Base-by-base conservation (phyloP, 2,113 vertebrate species). In the Gallinago undulata region DNA sequence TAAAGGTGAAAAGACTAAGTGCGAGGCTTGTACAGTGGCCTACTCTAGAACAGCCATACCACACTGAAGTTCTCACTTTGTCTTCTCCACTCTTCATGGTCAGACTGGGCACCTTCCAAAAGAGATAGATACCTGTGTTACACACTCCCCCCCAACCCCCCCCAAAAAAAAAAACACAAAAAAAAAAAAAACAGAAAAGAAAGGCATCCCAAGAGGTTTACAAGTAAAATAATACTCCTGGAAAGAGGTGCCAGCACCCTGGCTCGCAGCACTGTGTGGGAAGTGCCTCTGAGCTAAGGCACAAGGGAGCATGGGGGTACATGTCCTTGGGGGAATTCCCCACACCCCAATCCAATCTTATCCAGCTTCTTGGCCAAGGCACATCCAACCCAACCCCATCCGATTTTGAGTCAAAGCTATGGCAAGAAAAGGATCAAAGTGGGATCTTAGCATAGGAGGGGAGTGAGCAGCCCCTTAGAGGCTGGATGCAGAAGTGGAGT, bases 261-360 rank as follows among this genome's bases (percentile, higher is more conserved):
- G 1, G 18, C 43, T 79, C 10, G 1, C 43, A 85, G 56, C 17
- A 33, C 41, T 31, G 19, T 39, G 7, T 55, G 22, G 67, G 62
- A 81, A 94, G 48, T 4, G 1, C 31, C 64, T 64, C 10, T 15
- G 25, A 78, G 48, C 35, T 72, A 24, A 56, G 39, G 76, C 48
- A 63, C n/a, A 80, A 4, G 0, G 2, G 66, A 77, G 31, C 11
- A 57, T 0, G 0, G 22, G 39, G 28, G 13, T 69, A 55, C 0
- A 0, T 13, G 19, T 53, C 11, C 37, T 41, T 47, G 28, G 14
- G 24, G 56, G 81, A 51, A 57, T 57, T 30, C 33, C 6, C 35
- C 35, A 19, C 6, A 19, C 13, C 27, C 30, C 31, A 77, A 11
- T 27, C 22, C 68, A 50, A 25, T 28, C 35, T 75, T 3, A 2